Evolutionary conservation across 2,797 vertebrate species (phyloP).

Genomic region (Circus cinereus): DNA sequence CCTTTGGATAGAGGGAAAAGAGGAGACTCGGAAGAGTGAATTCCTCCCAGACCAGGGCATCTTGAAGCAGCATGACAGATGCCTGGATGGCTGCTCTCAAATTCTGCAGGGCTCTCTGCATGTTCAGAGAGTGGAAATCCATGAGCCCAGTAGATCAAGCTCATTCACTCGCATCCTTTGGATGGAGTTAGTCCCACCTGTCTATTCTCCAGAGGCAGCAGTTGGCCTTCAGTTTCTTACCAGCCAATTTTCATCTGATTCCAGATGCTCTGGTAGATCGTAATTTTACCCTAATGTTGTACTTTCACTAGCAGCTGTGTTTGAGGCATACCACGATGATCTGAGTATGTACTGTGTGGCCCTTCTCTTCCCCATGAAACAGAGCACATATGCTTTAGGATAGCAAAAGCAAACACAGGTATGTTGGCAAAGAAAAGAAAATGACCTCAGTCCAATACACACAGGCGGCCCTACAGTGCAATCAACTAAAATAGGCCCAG

Average conservation of each 20-base stretch:
- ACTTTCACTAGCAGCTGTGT: not conserved
- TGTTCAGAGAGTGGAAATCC: not conserved
- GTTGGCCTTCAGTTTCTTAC: not conserved
- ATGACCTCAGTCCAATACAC: not conserved
- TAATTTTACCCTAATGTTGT: not conserved
- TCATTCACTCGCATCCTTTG: not conserved
- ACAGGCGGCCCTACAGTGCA: not conserved
- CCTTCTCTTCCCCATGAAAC: not conserved
- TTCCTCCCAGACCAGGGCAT: not conserved
- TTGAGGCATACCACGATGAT: not conserved
- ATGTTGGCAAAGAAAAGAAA: not conserved
- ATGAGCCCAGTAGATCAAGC: not conserved
- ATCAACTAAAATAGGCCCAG: not conserved
- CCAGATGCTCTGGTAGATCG: not conserved
- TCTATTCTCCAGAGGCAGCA: not conserved
- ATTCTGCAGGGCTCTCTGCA: not conserved
- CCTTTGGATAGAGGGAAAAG: not conserved
- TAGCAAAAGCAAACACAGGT: conserved; percentile 1
- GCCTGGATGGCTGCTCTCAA: not conserved
- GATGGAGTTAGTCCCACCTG: not conserved
- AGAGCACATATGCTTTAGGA: not conserved
- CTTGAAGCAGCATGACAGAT: not conserved
- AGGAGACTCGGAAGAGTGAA: not conserved
- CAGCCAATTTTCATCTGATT: conserved; percentile 1
- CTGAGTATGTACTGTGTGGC: not conserved